Base-by-base conservation (phyloP, 2,113 vertebrate species). In the Clarias batrachus region DNA sequence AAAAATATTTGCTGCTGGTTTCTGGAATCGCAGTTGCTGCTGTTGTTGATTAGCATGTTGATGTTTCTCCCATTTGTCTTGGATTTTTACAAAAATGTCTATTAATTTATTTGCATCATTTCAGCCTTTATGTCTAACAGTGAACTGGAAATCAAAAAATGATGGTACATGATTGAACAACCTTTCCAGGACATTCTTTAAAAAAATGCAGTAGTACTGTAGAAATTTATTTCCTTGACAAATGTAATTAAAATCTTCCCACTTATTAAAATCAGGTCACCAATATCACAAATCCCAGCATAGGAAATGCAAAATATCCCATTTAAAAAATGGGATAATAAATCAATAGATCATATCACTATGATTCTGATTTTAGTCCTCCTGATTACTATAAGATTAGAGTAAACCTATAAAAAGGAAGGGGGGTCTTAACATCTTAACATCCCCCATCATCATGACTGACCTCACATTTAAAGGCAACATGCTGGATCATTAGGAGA, bases 401-500 rank as follows among this genome's bases (percentile, higher is more conserved):
- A 86, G 56, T 56, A 37, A 57, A 60, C 68, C 73, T 30, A 74
- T 37, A 23, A 76, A 56, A 77, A 14, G 16, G 25, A 0, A 0
- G 14, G n/a, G n/a, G 5, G 78, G 57, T 57, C 14, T 12, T 65
- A 59, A 37, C 4, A 9, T 25, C 30, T 83, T 33, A 33, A 33
- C 30, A 33, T 68, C 80, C 60, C 82, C 37, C 27, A 62, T 85
- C 77, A 27, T 80, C 23, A 14, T 81, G 70, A 83, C 92, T 92
- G 85, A 92, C 93, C 92, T 91, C 93, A 90, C 88, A 85, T 90
- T 91, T 91, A 90, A 90, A 90, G 92, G 89, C 90, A 89, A 91
- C 93, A 91, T 90, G 92, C 90, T 89, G 87, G 92, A 91, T 91
- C 90, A 93, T 94, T 93, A 91, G 88, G 91, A 92, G 92, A 92